Evolutionary conservation across 1,140 invertebrate species (phyloP).

Genomic region (Drosophila takahashii): DNA sequence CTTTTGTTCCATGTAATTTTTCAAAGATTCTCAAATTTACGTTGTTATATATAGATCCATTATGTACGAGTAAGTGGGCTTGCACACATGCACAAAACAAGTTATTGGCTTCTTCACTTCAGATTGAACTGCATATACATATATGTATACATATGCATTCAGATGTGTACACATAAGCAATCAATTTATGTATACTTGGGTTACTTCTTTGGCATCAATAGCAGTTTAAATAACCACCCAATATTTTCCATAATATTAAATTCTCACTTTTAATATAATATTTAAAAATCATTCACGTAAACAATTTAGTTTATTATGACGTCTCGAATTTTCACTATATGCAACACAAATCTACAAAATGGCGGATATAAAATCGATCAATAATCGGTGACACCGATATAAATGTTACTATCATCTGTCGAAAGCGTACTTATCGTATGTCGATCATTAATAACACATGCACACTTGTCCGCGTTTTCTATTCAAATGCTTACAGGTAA

Average conservation of each 20-base stretch:
- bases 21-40: neutral
- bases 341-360: slow-evolving; percentile 43
- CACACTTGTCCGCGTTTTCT: no score
- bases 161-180: slow-evolving; percentile 23
- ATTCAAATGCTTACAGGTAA: no score
- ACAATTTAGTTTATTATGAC: slow-evolving; percentile 27
- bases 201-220: neutral
- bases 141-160: slow-evolving; percentile 17
- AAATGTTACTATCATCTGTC: neutral
- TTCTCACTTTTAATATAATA: neutral
- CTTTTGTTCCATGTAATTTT: neutral
- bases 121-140: slow-evolving; percentile 2
- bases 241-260: neutral
- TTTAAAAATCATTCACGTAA: neutral
- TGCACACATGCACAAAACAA: slow-evolving; percentile 11
- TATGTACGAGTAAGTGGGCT: neutral
- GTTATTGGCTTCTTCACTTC: slow-evolving; percentile 17
- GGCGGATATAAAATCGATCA: slow-evolving; percentile 25
- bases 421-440: neutral
- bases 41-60: neutral
- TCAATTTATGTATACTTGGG: neutral
- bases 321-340: slow-evolving; percentile 30
- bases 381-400: slow-evolving; percentile 17
- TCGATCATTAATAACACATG: no score
- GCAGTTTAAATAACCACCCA: neutral